Percentiles rank a stretch among this genome's conserved stretches.
Conservation (phyloP, 92 coral and sea anemone genomes). For the Epizoanthus ramosus region DNA sequence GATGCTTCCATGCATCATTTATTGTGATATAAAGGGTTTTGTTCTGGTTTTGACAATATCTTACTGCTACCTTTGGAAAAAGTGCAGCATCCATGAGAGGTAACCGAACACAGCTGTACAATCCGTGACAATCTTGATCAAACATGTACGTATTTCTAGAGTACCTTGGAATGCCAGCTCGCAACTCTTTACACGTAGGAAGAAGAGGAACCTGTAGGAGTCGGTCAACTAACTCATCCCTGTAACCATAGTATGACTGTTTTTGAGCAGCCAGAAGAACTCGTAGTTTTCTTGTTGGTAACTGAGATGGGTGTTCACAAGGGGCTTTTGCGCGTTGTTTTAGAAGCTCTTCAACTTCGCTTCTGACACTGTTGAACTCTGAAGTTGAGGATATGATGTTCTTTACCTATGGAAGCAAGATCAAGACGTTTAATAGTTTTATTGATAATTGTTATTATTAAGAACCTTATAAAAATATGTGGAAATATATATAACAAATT, state of each 20-base stretch:
- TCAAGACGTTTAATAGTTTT: no score
- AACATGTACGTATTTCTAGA: background rate
- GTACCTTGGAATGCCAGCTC: background rate
- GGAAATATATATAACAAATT: no score
- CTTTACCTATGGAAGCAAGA: background rate
- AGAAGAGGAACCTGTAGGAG: background rate
- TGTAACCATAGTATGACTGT: background rate
- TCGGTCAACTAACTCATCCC: constrained; percentile 1
- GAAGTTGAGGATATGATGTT: background rate
- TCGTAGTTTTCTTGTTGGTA: background rate
- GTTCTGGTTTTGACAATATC: background rate
- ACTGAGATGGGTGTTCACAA: background rate
- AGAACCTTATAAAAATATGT: no score
- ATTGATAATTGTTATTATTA: no score
- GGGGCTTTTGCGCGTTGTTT: background rate
- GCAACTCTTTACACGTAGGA: background rate
- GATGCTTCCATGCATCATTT: background rate
- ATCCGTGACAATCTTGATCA: background rate
- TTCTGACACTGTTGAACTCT: background rate
- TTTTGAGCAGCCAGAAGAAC: background rate
- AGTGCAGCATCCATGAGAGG: background rate
- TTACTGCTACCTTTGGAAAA: background rate
- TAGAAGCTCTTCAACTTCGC: background rate
- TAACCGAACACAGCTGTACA: constrained; percentile 1
- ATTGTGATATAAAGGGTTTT: background rate